Evolutionary conservation across 2,113 vertebrate genomes (phyloP), one percentile per base, ranked within the genome.

Genomic region (Festucalex cinctus): DNA sequence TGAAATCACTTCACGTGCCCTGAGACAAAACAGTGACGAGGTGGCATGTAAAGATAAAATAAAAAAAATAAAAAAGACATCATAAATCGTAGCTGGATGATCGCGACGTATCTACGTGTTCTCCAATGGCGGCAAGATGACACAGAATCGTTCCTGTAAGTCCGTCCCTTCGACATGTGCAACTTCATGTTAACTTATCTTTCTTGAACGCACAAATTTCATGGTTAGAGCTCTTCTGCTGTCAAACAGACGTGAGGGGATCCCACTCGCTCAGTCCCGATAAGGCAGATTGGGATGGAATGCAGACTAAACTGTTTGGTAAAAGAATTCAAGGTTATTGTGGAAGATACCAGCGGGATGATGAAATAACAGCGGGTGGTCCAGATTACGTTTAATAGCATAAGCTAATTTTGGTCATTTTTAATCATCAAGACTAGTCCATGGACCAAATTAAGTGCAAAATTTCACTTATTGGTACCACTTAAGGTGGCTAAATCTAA

Each of bases 1-100:
- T 62, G 54, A 69, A 12, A 41, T 20, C 19, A 12, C 35, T 28
- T 39, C 43, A 9, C 6, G 19, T 19, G 16, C 41, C 16, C 63
- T 6, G 17, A 69, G 43, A 68, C 69, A 63, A 9, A 17, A 68
- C 54, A 44, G 53, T 20, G 44, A 46, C 19, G 17, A 46, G 44
- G 44, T 19, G 17, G 17, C 2, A 46, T 20, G 24, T 56, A 56
- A 56, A 13, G 14, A 56, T 6, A 32, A 4, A 32, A 22, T 8
- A 22, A 9, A 2, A 4, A 10, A 24, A 3, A 46, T 17, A 17
- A 46, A 46, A 46, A 6, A 46, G 16, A 20, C 44, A 46, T 46
- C 44, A 46, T 46, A 6, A 20, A 2, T 46, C 6, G 17, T 46
- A 17, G 44, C 7, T 46, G 44, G 17, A 8, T 46, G 17, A 20